Evolutionary conservation across 2,797 vertebrate species (phyloP).

Genomic region (Hoplostethus atlanticus): DNA sequence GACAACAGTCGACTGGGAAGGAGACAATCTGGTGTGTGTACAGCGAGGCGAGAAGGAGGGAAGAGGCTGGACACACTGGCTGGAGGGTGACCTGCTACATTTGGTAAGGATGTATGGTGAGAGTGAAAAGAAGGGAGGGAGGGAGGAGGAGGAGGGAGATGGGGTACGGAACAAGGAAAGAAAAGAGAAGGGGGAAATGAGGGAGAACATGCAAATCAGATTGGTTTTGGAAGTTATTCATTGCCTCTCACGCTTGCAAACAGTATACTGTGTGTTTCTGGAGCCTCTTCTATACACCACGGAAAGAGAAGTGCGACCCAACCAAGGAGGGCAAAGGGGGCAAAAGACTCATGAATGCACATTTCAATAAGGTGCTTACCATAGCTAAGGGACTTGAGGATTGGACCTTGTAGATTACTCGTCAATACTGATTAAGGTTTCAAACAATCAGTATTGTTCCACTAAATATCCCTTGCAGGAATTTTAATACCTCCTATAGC

Average conservation of each 20-base stretch:
- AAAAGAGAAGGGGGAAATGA: slow-evolving; percentile 18
- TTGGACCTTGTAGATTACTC: slow-evolving; percentile 36
- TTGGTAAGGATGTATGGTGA: slow-evolving; percentile 81
- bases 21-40: slow-evolving; percentile 90
- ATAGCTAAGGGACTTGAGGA: neutral
- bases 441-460: slow-evolving; percentile 58
- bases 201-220: slow-evolving; percentile 46
- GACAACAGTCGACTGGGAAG: slow-evolving; percentile 93
- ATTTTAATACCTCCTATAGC: slow-evolving; percentile 33
- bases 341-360: slow-evolving; percentile 11
- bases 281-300: too few species aligned
- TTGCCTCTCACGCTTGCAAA: neutral
- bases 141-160: neutral
- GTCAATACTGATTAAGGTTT: slow-evolving; percentile 49
- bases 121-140: neutral
- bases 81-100: slow-evolving; percentile 89
- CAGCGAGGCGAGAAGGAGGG: slow-evolving; percentile 93
- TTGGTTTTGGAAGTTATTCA: slow-evolving; percentile 14
- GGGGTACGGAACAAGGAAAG: slow-evolving; percentile 43
- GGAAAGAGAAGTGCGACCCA: too few species aligned
- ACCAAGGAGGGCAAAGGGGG: slow-evolving; percentile 12
- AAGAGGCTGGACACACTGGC: slow-evolving; percentile 95
- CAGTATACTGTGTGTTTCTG: neutral
- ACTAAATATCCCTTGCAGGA: slow-evolving; percentile 36
- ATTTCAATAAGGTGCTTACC: slow-evolving; percentile 13